Conservation (phyloP, 2,797 vertebrate genomes). For the Orientallactaga sibirica region DNA sequence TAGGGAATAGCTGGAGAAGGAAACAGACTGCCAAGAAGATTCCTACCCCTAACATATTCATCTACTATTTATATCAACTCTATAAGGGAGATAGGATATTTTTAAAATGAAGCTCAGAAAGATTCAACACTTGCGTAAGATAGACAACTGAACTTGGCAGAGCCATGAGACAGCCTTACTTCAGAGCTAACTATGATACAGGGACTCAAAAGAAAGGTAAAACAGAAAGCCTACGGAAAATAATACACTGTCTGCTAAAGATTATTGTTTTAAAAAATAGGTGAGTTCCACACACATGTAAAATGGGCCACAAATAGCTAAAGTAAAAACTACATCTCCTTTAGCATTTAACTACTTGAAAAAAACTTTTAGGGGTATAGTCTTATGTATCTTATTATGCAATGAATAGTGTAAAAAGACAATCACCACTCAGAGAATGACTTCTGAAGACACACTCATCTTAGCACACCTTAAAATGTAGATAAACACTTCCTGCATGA, state of each 20-base stretch:
- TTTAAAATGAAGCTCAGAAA: slow-evolving; percentile 14
- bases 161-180: background rate
- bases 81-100: background rate
- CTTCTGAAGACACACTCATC: background rate
- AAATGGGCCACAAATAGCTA: background rate
- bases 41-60: background rate
- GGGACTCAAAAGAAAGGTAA: background rate
- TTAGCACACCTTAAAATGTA: background rate
- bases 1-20: background rate
- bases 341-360: background rate
- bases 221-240: slow-evolving; percentile 12
- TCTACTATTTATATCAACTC: background rate
- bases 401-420: background rate
- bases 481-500: background rate
- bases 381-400: background rate
- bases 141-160: slow-evolving; percentile 15
- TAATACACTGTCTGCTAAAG: background rate
- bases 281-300: background rate
- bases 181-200: background rate
- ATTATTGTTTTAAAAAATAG: background rate
- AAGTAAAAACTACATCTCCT: slow-evolving; percentile 19
- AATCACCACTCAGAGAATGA: background rate
- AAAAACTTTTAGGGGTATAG: background rate
- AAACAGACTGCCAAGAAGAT: background rate
- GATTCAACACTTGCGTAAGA: slow-evolving; percentile 20